phyloP scores from a whole-genome alignment of 1,140 invertebrate genomes.

The Ips typographus region DNA sequence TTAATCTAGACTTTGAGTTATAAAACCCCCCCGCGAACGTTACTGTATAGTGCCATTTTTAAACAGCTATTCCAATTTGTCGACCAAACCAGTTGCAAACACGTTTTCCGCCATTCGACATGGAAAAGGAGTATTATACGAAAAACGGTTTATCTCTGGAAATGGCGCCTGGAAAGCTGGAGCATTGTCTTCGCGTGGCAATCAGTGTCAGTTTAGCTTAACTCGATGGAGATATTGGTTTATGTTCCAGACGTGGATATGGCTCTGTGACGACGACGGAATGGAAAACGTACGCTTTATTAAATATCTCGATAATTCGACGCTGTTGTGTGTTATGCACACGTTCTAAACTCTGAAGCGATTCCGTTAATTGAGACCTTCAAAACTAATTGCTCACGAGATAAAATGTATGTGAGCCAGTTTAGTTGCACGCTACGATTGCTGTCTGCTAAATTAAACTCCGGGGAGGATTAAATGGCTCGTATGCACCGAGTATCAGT shows the following conservation, averaged over 20 bases:
- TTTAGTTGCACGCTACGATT: background rate
- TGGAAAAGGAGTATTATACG: constrained; percentile 9
- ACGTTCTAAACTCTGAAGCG: background rate
- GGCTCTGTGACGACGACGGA: constrained; percentile 4
- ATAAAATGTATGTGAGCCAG: constrained; percentile 1
- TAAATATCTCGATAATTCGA: background rate
- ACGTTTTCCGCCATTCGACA: background rate
- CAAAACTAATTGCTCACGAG: background rate
- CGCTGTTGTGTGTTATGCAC: background rate
- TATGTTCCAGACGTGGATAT: constrained; percentile 9
- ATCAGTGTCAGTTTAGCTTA: constrained; percentile 19
- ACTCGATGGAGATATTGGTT: constrained; percentile 12
- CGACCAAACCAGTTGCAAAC: background rate
- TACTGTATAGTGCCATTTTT: no score
- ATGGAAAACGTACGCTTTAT: constrained; percentile 1
- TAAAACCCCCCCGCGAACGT: no score
- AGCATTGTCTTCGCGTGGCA: constrained; percentile 19
- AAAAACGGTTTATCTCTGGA: constrained; percentile 11
- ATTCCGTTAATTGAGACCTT: constrained; percentile 5
- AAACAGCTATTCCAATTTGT: background rate
- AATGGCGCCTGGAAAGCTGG: constrained; percentile 17
- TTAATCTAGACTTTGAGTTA: background rate
- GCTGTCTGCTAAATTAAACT: constrained; percentile 5
- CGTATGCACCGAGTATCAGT: no score
- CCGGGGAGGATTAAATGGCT: background rate